Percentiles rank a stretch among this genome's conserved stretches.
Conservation (phyloP, 1,140 invertebrate species). For the Psix sp. region DNA sequence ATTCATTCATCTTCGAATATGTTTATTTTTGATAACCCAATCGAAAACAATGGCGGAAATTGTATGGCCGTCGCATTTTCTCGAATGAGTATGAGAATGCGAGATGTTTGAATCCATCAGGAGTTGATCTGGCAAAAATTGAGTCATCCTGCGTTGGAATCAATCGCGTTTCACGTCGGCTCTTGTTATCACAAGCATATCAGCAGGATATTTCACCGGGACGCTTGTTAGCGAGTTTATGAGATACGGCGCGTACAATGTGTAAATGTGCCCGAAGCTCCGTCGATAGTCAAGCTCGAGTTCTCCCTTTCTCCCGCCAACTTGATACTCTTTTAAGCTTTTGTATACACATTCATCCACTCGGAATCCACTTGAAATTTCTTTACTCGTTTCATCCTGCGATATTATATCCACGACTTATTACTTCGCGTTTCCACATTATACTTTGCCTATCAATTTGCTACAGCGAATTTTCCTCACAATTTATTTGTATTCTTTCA, state of each 20-base stretch:
- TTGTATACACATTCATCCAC: constrained; percentile 34
- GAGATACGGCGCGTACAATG: constrained; percentile 15
- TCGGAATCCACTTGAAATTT: constrained; percentile 40
- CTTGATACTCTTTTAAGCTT: constrained; percentile 41
- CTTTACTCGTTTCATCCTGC: constrained; percentile 32
- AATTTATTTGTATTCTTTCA: neutral
- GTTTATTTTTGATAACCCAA: too few species aligned
- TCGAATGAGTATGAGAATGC: too few species aligned
- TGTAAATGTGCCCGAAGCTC: constrained; percentile 20
- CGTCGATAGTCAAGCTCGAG: constrained; percentile 19
- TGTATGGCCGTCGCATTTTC: too few species aligned
- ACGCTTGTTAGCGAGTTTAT: constrained; percentile 33
- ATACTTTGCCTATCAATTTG: constrained; percentile 17
- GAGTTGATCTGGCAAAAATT: too few species aligned
- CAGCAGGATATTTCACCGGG: constrained; percentile 11
- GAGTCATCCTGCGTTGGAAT: too few species aligned
- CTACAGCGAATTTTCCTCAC: too few species aligned
- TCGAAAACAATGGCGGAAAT: too few species aligned
- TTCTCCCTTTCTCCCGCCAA: constrained; percentile 12
- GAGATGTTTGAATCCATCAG: too few species aligned
- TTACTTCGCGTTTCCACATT: constrained; percentile 21
- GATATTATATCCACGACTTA: constrained; percentile 31
- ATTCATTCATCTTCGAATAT: too few species aligned
- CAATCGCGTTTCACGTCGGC: neutral
- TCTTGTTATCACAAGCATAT: constrained; percentile 18